A percentile compares a stretch with the other conserved stretches of the same genome.
Conservation (phyloP, 2,888 invertebrate genomes). For the Baccha elongata region DNA sequence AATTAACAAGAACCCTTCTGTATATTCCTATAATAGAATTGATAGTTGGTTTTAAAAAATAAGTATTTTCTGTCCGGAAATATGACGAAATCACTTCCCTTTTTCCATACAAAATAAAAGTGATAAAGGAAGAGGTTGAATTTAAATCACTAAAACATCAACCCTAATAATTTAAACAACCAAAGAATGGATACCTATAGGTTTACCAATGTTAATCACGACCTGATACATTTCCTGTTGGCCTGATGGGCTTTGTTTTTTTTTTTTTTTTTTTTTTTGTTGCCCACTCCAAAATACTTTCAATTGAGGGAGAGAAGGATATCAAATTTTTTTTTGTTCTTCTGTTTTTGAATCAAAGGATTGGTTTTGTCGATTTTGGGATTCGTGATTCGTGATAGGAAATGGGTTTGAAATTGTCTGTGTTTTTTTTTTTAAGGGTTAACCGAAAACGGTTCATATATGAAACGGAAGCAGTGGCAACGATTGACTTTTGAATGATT, state of each 20-base stretch:
- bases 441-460: neutral
- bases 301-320: neutral
- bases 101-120: neutral
- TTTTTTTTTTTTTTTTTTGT: conserved; percentile 24
- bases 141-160: neutral
- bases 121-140: neutral
- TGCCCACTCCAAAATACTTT: neutral
- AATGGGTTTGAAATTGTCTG: conserved; percentile 19
- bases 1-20: conserved; percentile 19
- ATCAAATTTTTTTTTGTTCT: neutral
- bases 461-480: conserved; percentile 51
- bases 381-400: conserved; percentile 17
- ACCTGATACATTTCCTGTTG: conserved; percentile 58
- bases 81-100: conserved; percentile 41
- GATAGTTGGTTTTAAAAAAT: conserved; percentile 11
- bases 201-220: conserved; percentile 60
- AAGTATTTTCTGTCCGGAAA: conserved; percentile 33
- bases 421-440: conserved; percentile 6
- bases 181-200: conserved; percentile 33
- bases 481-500: conserved; percentile 61
- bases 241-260: conserved; percentile 30
- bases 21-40: neutral
- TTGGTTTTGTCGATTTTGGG: conserved; percentile 36
- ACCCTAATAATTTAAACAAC: conserved; percentile 54
- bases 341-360: conserved; percentile 18